Percentiles rank a stretch among this genome's conserved stretches.
These are phyloP conservation scores for Apamea crenata DNA, from an alignment of 2,888 invertebrate species.

Conservation along the genomic window DNA sequence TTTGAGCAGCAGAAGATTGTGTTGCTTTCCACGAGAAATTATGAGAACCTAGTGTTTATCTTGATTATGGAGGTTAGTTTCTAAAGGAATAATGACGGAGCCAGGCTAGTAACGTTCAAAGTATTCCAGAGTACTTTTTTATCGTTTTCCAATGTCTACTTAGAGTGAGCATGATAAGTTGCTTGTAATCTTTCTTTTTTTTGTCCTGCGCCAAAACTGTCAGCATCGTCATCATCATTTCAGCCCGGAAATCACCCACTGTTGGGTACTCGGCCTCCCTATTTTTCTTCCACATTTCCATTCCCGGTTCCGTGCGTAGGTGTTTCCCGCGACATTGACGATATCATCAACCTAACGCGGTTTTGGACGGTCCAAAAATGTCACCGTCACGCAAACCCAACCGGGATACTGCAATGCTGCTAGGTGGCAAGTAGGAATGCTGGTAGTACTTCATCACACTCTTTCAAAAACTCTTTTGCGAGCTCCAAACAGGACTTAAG, in stretches of 20 bases:
- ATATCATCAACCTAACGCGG: too few species aligned
- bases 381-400: too few species aligned
- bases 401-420: too few species aligned
- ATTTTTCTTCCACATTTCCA: too few species aligned
- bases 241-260: too few species aligned
- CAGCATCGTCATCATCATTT: too few species aligned
- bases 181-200: neutral
- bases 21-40: conserved; percentile 30
- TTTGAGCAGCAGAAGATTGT: conserved; percentile 28
- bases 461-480: neutral
- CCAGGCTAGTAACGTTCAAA: neutral
- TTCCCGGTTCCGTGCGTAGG: too few species aligned
- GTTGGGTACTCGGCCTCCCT: too few species aligned
- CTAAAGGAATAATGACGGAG: neutral
- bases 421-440: neutral
- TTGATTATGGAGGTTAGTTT: conserved; percentile 17
- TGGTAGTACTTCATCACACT: neutral
- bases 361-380: too few species aligned
- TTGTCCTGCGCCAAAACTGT: neutral
- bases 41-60: conserved; percentile 25
- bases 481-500: neutral
- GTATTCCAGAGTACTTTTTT: neutral
- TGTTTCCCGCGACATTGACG: too few species aligned
- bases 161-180: neutral
- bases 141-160: neutral